These are phyloP conservation scores for Tympanoctomys barrerae DNA, from an alignment of 2,797 vertebrate species.

Conservation along the genomic window DNA sequence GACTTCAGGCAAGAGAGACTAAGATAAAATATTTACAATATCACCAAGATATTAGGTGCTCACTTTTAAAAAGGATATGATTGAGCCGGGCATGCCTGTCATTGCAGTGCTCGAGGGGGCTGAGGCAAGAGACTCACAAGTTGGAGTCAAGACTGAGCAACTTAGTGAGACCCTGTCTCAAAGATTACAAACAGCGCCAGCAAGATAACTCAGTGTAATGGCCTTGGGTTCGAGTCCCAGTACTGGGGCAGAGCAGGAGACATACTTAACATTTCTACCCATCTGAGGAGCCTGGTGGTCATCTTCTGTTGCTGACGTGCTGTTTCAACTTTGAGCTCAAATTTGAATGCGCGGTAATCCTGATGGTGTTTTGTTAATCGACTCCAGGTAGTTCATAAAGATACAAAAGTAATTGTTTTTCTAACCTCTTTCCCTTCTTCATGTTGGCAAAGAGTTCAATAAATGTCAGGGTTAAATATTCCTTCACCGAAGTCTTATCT, in stretches of 20 bases:
- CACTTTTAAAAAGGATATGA: background rate
- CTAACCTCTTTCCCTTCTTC: background rate
- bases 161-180: background rate
- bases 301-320: background rate
- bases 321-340: background rate
- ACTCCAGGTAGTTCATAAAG: conserved; percentile 34
- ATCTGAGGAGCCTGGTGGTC: background rate
- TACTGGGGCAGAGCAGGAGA: too few species aligned
- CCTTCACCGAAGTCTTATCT: background rate
- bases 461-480: background rate
- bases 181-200: background rate
- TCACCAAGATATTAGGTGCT: background rate
- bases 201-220: background rate
- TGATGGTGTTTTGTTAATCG: conserved; percentile 11
- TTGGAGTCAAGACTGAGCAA: background rate
- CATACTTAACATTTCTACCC: conserved; percentile 1
- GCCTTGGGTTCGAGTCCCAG: background rate
- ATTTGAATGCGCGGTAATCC: background rate
- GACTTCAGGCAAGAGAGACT: background rate
- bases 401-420: conserved; percentile 60
- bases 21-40: conserved; percentile 53
- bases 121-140: background rate
- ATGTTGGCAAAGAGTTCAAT: background rate
- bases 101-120: background rate
- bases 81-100: background rate